Evolutionary conservation across 2,888 invertebrate species (phyloP).

Genomic region (Merodon equestris): DNA sequence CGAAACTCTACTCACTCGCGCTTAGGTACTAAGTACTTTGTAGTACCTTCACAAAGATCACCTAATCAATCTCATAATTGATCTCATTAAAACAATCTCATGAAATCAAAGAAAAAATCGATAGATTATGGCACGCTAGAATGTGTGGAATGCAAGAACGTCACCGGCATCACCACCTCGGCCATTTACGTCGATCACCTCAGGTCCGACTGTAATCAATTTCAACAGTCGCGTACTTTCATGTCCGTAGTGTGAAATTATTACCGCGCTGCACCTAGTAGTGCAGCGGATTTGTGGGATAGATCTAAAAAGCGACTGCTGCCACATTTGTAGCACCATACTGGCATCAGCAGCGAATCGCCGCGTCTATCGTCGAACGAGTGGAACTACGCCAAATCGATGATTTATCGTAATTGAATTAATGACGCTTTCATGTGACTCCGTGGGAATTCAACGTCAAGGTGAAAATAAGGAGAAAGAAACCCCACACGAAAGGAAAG

Average conservation of each 20-base stretch:
- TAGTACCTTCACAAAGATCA: too few relatives aligned
- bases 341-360: conserved; percentile 9
- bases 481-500: conserved; percentile 62
- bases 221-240: conserved; percentile 35
- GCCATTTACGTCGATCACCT: too few relatives aligned
- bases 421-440: conserved; percentile 64
- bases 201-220: conserved; percentile 23
- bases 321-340: conserved; percentile 16
- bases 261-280: conserved; percentile 10
- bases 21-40: too few relatives aligned
- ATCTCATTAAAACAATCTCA: too few relatives aligned
- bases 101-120: too few relatives aligned
- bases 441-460: conserved; percentile 63
- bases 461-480: conserved; percentile 62
- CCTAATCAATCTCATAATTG: too few relatives aligned
- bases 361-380: conserved; percentile 7
- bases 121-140: too few relatives aligned
- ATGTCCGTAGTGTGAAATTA: conserved; percentile 62
- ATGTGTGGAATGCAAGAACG: too few relatives aligned
- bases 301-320: conserved; percentile 27
- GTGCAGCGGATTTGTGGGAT: conserved; percentile 38
- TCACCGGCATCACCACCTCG: background rate
- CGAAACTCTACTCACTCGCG: too few relatives aligned
- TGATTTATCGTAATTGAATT: conserved; percentile 68
- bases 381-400: conserved; percentile 58